phyloP scores from a whole-genome alignment of 2,888 invertebrate genomes.

The Herminia tarsipennalis region DNA sequence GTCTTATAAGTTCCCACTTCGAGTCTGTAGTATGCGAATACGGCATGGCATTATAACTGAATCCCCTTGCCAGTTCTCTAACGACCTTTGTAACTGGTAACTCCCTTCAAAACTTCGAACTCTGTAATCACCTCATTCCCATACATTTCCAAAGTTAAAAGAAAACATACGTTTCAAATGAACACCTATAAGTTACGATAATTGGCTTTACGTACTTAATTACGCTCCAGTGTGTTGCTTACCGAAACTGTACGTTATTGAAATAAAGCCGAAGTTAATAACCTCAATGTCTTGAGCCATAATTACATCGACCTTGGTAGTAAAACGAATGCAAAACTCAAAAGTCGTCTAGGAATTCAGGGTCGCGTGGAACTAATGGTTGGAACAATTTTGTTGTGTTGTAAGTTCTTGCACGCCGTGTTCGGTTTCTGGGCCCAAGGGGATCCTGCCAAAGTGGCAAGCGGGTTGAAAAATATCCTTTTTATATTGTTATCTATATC shows the following conservation, averaged over 20 bases:
- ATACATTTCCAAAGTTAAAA: constrained; percentile 19
- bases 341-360: constrained; percentile 30
- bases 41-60: no score
- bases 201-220: constrained; percentile 51
- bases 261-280: constrained; percentile 30
- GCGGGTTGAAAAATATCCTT: no score
- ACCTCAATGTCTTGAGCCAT: constrained; percentile 29
- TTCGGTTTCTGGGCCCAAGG: no score
- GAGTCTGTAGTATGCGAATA: no score
- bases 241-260: constrained; percentile 30
- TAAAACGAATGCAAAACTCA: constrained; percentile 27
- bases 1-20: no score
- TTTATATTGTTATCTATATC: no score
- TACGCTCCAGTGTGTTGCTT: constrained; percentile 28
- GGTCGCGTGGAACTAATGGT: constrained; percentile 14
- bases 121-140: background rate
- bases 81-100: no score
- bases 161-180: constrained; percentile 27
- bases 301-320: constrained; percentile 31
- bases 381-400: background rate
- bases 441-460: no score
- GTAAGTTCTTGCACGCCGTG: no score
- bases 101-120: no score
- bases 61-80: no score
- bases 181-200: constrained; percentile 54